Evolutionary conservation across 2,888 invertebrate genomes (phyloP), one percentile per base, ranked within the genome.

Genomic region (Herminia tarsipennalis): DNA sequence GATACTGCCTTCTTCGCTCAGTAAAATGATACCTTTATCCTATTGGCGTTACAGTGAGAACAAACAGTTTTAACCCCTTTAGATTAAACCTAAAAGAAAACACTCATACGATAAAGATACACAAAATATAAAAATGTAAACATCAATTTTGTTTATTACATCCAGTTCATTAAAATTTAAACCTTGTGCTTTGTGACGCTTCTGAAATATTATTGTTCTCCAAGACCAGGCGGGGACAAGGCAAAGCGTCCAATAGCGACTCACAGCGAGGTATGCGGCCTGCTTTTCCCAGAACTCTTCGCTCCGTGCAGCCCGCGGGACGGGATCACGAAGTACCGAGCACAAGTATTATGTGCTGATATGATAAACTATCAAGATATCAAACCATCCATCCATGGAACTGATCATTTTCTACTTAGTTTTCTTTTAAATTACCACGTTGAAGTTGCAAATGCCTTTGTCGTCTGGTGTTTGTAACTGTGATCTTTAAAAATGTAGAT

Each of bases 281-380:
- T 80, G 83, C 85, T 89, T 89, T 86, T 90, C 89, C 86, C 83
- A 88, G 89, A 89, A 88, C 78, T 83, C 76, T 73, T 76, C 72
- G 73, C 70, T 65, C 54, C 46, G 56, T 56, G 48, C 63, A 56
- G 61, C 66, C 65, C 62, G 66, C 63, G 66, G 63, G 73, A 67
- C 72, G 65, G 64, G 69, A 75, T 70, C 71, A 69, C 57, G 63
- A 66, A 54, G 66, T 54, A 60, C 44, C 45, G 50, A 57, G 50
- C 44, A 44, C 27, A 32, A 52, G 52, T 40, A 55, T 63, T 52
- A 41, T 51, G 44, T 51, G 48, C 47, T 50, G 44, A 43, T 44
- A 44, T 44, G 37, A 48, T 50, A 55, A 40, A 44, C 39, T 58
- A 49, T 22, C 35, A 27, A 27, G 33, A 24, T 51, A 28, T 41